phyloP scores from a whole-genome alignment of 2,888 invertebrate species.

The Timema podura region DNA sequence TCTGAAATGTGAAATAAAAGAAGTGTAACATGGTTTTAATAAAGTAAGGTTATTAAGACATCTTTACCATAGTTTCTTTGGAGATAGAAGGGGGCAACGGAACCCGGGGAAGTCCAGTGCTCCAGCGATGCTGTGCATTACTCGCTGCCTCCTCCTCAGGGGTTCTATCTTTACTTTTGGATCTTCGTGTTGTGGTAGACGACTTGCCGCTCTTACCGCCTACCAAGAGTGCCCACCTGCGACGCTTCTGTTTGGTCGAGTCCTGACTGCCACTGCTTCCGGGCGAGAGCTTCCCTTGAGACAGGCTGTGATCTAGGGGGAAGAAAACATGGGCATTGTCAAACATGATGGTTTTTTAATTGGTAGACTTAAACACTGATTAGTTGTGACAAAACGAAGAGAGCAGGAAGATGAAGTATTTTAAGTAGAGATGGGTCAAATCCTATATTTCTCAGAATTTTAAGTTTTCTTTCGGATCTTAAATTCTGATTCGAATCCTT shows the following conservation, averaged over 20 bases:
- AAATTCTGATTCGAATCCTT: too few relatives aligned
- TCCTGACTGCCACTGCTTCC: conserved; percentile 6
- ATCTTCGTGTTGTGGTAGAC: conserved; percentile 44
- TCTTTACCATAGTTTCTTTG: conserved; percentile 71
- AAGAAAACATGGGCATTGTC: too few relatives aligned
- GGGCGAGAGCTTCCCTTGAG: not conserved
- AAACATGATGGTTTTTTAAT: too few relatives aligned
- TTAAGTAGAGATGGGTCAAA: too few relatives aligned
- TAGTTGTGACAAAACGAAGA: too few relatives aligned
- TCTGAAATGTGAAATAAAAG: too few relatives aligned
- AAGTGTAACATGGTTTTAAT: too few relatives aligned
- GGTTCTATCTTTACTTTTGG: conserved; percentile 61
- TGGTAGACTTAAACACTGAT: too few relatives aligned
- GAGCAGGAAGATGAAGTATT: too few relatives aligned
- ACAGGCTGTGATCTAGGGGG: too few relatives aligned
- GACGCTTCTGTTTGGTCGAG: conserved; percentile 39
- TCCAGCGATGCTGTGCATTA: conserved; percentile 58
- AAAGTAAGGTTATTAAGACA: not conserved
- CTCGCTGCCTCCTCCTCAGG: conserved; percentile 13
- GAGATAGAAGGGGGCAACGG: conserved; percentile 72
- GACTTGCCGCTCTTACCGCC: conserved; percentile 48
- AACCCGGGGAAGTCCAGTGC: conserved; percentile 64
- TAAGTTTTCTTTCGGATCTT: too few relatives aligned
- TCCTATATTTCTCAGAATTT: too few relatives aligned
- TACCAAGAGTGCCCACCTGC: conserved; percentile 67